phyloP scores from a whole-genome alignment of 2,797 vertebrate species.

The Zalophus californianus region DNA sequence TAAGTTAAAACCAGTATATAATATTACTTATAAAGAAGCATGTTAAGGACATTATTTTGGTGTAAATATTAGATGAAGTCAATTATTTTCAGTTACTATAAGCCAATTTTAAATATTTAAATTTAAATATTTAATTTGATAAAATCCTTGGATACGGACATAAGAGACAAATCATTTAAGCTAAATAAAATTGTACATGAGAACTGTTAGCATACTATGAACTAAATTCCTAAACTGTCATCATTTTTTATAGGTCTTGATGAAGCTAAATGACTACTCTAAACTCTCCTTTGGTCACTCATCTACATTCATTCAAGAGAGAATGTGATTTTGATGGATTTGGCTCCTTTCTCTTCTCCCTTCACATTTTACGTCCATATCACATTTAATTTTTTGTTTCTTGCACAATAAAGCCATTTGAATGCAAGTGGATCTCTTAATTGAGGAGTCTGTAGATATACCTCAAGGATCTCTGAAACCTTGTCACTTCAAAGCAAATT shows the following conservation, averaged over 20 bases:
- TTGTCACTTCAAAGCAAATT: neutral
- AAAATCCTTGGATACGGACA: neutral
- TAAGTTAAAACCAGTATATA: slow-evolving; percentile 1
- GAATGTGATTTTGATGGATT: slow-evolving; percentile 42
- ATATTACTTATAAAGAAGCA: neutral
- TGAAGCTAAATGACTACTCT: slow-evolving; percentile 36
- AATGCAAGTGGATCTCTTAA: slow-evolving; percentile 60
- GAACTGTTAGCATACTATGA: neutral
- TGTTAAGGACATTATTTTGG: neutral
- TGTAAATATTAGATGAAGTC: neutral
- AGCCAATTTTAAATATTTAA: slow-evolving; percentile 33
- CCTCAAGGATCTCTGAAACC: neutral
- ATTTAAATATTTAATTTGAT: slow-evolving; percentile 34
- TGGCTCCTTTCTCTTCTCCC: neutral
- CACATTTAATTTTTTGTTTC: slow-evolving; percentile 47
- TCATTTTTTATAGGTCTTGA: slow-evolving; percentile 67
- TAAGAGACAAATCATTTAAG: neutral
- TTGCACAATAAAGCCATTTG: slow-evolving; percentile 73
- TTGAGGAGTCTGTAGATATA: neutral
- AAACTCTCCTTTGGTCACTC: neutral
- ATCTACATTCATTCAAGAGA: slow-evolving; percentile 18
- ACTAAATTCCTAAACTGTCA: neutral
- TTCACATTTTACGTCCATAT: neutral
- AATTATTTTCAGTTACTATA: neutral
- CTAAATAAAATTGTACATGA: neutral